phyloP scores from a whole-genome alignment of 2,888 invertebrate genomes.

The Muschampia plurimacula region DNA sequence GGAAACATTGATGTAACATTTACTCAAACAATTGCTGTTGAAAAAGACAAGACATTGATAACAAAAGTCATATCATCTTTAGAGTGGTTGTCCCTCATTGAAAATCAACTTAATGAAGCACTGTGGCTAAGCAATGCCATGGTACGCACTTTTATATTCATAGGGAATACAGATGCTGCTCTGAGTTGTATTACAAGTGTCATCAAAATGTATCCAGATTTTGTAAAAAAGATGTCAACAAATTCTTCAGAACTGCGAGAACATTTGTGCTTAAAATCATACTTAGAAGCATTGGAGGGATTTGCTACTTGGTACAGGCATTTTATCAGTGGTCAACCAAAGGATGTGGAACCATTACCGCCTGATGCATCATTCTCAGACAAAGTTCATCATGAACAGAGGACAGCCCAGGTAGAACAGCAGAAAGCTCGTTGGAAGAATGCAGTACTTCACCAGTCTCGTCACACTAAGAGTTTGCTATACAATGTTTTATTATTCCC shows the following conservation, averaged over 20 bases:
- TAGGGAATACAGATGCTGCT: constrained; percentile 93
- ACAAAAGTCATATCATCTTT: constrained; percentile 85
- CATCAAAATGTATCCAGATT: constrained; percentile 70
- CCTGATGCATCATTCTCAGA: constrained; percentile 92
- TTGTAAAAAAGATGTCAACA: constrained; percentile 69
- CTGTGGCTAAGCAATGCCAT: constrained; percentile 95
- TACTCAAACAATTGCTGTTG: constrained; percentile 88
- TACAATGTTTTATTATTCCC: constrained; percentile 96
- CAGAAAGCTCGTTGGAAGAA: constrained; percentile 92
- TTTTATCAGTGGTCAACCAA: constrained; percentile 92
- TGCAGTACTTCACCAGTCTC: constrained; percentile 89
- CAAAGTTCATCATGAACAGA: constrained; percentile 95
- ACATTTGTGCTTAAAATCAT: constrained; percentile 94
- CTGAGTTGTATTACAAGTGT: constrained; percentile 87
- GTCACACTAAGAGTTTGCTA: constrained; percentile 91
- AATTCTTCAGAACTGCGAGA: constrained; percentile 88
- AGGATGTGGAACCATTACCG: constrained; percentile 86
- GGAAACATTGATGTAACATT: constrained; percentile 84
- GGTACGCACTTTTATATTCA: constrained; percentile 93
- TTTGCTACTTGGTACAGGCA: constrained; percentile 96
- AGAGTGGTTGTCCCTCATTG: constrained; percentile 94
- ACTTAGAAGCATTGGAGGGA: constrained; percentile 94
- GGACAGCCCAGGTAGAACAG: constrained; percentile 91
- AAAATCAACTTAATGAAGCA: constrained; percentile 92
- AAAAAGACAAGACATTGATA: constrained; percentile 76